A percentile compares a stretch with the other conserved stretches of the same genome.
Conservation (phyloP, 1,140 invertebrate genomes). For the Zaprionus inermis region DNA sequence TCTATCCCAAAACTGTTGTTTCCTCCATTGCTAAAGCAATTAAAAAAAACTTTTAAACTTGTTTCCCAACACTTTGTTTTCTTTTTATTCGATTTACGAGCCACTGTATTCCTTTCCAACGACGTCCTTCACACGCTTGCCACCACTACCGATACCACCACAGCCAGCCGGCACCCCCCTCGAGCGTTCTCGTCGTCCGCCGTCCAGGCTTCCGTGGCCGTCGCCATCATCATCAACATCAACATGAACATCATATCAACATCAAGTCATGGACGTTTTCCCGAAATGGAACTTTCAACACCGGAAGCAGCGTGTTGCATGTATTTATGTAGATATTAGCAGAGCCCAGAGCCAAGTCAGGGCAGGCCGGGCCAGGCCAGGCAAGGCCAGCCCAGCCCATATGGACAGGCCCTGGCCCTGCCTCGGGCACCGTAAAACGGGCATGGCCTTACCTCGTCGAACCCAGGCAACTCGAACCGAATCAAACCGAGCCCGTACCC, state of each 20-base stretch:
- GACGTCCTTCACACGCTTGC: conserved; percentile 39
- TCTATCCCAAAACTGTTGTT: too few species aligned
- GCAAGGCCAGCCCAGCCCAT: conserved; percentile 12
- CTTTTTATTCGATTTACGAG: not conserved
- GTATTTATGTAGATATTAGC: conserved; percentile 82
- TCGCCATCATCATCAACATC: conserved; percentile 37
- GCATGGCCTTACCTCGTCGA: conserved; percentile 2
- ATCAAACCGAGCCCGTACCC: conserved; percentile 6
- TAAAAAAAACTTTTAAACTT: not conserved
- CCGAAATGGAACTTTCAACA: conserved; percentile 80
- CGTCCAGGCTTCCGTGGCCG: conserved; percentile 11
- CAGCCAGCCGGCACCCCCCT: not conserved
- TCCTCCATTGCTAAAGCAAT: not conserved
- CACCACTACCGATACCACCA: conserved; percentile 6
- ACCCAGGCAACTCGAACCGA: conserved; percentile 16
- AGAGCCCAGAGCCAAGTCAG: conserved; percentile 38
- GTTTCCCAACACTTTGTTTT: not conserved
- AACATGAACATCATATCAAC: conserved; percentile 63
- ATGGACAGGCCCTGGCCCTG: conserved; percentile 13
- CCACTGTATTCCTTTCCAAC: conserved; percentile 40
- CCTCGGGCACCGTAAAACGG: conserved; percentile 1
- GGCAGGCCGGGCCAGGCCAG: conserved; percentile 35
- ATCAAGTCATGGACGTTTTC: conserved; percentile 73
- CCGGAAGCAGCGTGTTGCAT: conserved; percentile 82
- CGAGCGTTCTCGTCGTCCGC: not conserved